Conservation (phyloP, 2,888 invertebrate species). For the Leptinotarsa tumamoca region DNA sequence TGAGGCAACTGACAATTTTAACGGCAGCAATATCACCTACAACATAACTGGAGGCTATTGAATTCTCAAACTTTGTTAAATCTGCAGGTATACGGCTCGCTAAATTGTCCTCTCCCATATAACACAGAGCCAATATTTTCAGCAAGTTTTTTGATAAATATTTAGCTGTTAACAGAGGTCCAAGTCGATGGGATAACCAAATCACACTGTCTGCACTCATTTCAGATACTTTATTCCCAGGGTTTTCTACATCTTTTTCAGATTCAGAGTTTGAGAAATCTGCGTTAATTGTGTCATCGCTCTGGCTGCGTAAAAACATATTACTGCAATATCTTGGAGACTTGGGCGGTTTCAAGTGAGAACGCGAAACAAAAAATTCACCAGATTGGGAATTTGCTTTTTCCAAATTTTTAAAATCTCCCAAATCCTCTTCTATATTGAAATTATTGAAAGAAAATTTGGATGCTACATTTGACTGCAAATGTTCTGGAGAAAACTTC, state of each 20-base stretch:
- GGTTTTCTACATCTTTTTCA: constrained; percentile 20
- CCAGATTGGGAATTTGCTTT: constrained; percentile 68
- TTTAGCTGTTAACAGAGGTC: constrained; percentile 93
- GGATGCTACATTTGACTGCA: constrained; percentile 64
- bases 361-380: constrained; percentile 60
- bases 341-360: constrained; percentile 70
- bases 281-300: constrained; percentile 61
- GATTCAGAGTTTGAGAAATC: constrained; percentile 38
- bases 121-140: constrained; percentile 94
- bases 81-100: constrained; percentile 62
- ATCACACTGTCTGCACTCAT: constrained; percentile 89
- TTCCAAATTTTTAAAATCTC: constrained; percentile 65
- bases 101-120: constrained; percentile 83
- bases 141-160: constrained; percentile 91
- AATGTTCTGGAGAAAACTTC: constrained; percentile 62
- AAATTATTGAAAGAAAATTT: constrained; percentile 68
- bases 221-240: constrained; percentile 77
- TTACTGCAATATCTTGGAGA: constrained; percentile 71
- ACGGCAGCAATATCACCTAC: constrained; percentile 85
- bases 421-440: constrained; percentile 69
- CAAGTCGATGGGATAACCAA: constrained; percentile 93
- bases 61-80: constrained; percentile 69
- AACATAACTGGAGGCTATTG: constrained; percentile 75
- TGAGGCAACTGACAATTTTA: constrained; percentile 91
- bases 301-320: constrained; percentile 73